phyloP scores from a whole-genome alignment of 2,888 invertebrate genomes.

The Amphimallon solstitiale region DNA sequence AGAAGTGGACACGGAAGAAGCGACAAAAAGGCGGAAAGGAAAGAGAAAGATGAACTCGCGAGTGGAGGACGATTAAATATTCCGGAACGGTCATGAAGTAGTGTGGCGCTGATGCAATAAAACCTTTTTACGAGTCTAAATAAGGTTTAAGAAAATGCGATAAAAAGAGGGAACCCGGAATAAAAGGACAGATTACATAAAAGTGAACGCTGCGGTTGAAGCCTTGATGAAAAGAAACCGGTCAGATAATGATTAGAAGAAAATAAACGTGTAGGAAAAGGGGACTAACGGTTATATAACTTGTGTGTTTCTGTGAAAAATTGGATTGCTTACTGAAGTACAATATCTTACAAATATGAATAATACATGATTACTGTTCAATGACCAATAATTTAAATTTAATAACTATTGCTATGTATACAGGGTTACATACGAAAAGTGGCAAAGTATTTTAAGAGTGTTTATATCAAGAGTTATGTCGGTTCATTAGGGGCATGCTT shows the following conservation, averaged over 20 bases:
- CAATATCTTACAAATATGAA: no score
- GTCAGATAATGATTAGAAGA: constrained; percentile 29
- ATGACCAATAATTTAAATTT: no score
- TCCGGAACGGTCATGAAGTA: constrained; percentile 35
- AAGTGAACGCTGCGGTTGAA: constrained; percentile 22
- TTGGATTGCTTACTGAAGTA: no score
- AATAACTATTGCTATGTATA: no score
- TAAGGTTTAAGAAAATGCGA: constrained; percentile 36
- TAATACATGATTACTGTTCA: no score
- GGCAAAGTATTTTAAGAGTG: no score
- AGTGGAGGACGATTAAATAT: constrained; percentile 25
- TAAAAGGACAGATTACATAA: constrained; percentile 36
- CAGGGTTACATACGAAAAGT: no score
- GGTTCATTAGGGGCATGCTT: no score
- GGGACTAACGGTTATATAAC: no score
- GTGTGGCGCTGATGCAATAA: constrained; percentile 35
- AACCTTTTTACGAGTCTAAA: constrained; percentile 34
- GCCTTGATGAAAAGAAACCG: constrained; percentile 23
- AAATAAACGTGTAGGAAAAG: not conserved
- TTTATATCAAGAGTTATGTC: no score
- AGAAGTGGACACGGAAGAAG: constrained; percentile 19
- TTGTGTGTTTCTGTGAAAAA: no score
- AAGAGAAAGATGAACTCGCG: not conserved
- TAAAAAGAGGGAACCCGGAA: constrained; percentile 30
- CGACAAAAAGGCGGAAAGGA: constrained; percentile 19